Evolutionary conservation across 2,888 invertebrate species (phyloP), one percentile per base, ranked within the genome.

Genomic region (Hirtodrosophila confusa): DNA sequence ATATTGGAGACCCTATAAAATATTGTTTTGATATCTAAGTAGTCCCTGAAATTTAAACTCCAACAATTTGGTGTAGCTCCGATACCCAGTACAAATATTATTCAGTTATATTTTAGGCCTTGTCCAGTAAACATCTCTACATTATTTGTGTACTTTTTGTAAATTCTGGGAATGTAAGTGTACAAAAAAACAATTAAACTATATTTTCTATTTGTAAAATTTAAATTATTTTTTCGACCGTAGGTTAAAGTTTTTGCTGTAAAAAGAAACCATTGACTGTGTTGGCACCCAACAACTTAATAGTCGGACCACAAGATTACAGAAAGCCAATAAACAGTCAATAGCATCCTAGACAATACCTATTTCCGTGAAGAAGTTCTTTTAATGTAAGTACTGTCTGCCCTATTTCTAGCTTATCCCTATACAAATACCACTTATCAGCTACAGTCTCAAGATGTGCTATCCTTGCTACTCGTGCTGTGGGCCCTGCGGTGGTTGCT

Each of bases 401-500:
- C 35, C n/a, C 5, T 11, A 4, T 10, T 33, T 1, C 31, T 3
- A 27, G 6, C 0, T 1, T 27, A 27, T 5, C 27, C 6, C 17
- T 17, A 17, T 17, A 17, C 1, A 17, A 1, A 17, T 17, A 17
- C 27, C 27, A 27, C 27, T 27, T 3, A 27, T 27, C 27, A 27
- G 7, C 17, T 40, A 0, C 8, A 62, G 57, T 8, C n/a, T 45
- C 39, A 58, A 63, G 7, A 63, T 63, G 63, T 63, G 62, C 29
- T 55, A 48, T 9, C 61, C 61, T 11, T 56, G 57, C 17, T 17
- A 17, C 17, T 17, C 17, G 17, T 17, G 17, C 17, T 17, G 17
- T 17, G 17, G 17, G 2, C 17, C 17, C 17, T 17, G 17, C 10
- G n/a, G 37, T 4, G 23, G 11, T 17, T 41, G 50, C 36, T 61